Base-by-base conservation (phyloP, 1,140 invertebrate species). In the Carposina sasakii region DNA sequence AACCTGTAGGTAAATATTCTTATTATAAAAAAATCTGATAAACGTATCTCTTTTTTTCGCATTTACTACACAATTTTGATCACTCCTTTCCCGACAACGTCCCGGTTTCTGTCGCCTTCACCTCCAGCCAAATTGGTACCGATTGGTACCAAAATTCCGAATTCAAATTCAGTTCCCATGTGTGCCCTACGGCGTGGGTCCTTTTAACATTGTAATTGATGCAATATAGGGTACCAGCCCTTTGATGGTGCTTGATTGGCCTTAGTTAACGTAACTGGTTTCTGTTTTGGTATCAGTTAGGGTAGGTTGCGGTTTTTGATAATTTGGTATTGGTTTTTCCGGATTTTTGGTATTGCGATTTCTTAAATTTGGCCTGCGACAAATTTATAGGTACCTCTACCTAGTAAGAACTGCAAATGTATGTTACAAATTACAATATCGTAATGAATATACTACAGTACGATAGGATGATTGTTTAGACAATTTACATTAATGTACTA, bases 81-180 rank as follows among this genome's bases (percentile, higher is more conserved):
- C 64, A 74, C 61, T 73, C 73, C 67, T 69, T 67, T 66, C 65
- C 68, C 56, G n/a, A 62, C 48, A 60, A 47, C 52, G 62, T 67
- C 68, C 63, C 24, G 61, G 62, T 70, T 59, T 69, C 68, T 76
- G 72, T 79, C 75, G 71, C 75, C 57, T 70, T 67, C 71, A 76
- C 71, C 72, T 76, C 73, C 23, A 76, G 71, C 66, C 73, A 78
- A 77, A 77, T 79, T 77, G 76, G 67, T 73, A 67, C 74, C 70
- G 47, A 77, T 79, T 77, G 76, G 67, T 73, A 67, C 74, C 70
- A 46, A 73, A 73, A 78, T 77, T 81, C 65, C 69, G 71, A 77
- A 77, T 78, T 82, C 78, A 79, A 82, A 73, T 76, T 62, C 47
- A 39, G 57, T 69, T 69, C 68, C 75, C 72, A 67, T 54, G 57